These are phyloP conservation scores for Syritta pipiens DNA, from an alignment of 2,888 invertebrate species.

Conservation along the genomic window DNA sequence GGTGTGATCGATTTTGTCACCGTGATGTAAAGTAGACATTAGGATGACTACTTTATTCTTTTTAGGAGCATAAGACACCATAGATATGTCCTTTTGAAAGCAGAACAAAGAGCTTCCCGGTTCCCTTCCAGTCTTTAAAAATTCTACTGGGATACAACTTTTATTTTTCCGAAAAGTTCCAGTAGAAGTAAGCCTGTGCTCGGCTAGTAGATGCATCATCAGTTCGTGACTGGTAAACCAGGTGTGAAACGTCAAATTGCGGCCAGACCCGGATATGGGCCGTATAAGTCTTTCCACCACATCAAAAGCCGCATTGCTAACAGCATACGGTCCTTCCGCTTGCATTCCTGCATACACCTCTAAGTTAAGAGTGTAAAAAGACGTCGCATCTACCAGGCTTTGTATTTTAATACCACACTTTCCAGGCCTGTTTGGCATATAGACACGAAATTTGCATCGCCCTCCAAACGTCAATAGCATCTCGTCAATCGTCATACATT, in stretches of 20 bases:
- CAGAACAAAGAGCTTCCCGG: too few species aligned
- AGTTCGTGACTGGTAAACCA: constrained; percentile 53
- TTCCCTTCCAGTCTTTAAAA: too few species aligned
- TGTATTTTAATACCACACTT: constrained; percentile 32
- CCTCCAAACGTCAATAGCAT: constrained; percentile 25
- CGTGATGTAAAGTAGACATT: constrained; percentile 7
- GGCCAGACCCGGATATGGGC: constrained; percentile 5
- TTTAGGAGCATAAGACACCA: too few species aligned
- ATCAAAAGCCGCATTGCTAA: constrained; percentile 8
- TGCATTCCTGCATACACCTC: constrained; percentile 27
- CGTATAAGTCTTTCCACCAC: constrained; percentile 15
- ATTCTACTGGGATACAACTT: too few species aligned
- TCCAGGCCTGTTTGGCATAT: constrained; percentile 28
- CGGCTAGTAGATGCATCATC: constrained; percentile 28
- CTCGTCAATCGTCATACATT: constrained; percentile 19
- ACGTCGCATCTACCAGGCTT: constrained; percentile 2
- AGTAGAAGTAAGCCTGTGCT: constrained; percentile 25
- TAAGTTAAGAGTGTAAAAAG: constrained; percentile 13
- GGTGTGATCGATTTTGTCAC: background rate
- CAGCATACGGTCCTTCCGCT: constrained; percentile 5
- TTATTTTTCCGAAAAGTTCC: constrained; percentile 47
- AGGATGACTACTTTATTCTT: too few species aligned
- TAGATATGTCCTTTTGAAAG: too few species aligned
- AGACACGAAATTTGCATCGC: constrained; percentile 10
- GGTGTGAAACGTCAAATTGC: constrained; percentile 32